These are phyloP conservation scores for Ostrea denselamellosa DNA, from an alignment of 1,140 invertebrate species.

Conservation along the genomic window DNA sequence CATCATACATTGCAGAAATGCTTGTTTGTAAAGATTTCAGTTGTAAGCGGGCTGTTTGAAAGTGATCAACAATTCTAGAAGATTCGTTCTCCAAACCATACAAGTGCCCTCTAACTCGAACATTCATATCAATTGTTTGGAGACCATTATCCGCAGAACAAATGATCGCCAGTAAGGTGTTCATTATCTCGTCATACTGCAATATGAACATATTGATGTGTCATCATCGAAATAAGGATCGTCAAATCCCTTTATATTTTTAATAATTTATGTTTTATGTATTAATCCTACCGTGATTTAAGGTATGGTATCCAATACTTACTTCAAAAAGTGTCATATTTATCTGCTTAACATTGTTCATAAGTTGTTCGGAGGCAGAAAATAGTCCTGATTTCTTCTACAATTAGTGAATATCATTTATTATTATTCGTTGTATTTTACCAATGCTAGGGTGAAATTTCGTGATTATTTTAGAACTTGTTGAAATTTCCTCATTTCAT, in stretches of 20 bases:
- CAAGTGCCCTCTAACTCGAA: neutral
- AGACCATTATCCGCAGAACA: neutral
- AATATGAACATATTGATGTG: neutral
- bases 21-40: neutral
- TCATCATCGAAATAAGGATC: neutral
- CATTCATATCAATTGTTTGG: neutral
- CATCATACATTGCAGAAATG: neutral
- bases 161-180: neutral
- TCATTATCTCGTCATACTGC: neutral
- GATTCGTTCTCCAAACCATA: neutral
- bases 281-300: neutral
- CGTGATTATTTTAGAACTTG: too few relatives aligned
- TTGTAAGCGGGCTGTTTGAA: neutral
- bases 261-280: neutral
- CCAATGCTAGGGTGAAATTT: too few relatives aligned
- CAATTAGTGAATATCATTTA: neutral
- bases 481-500: too few relatives aligned
- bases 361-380: neutral
- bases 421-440: too few relatives aligned
- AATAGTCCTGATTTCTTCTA: neutral
- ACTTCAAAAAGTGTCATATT: neutral
- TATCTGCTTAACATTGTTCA: neutral
- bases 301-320: neutral
- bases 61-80: neutral
- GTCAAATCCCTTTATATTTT: neutral